Conservation (phyloP, 2,888 invertebrate genomes). For the Neuroscelio doddi region DNA sequence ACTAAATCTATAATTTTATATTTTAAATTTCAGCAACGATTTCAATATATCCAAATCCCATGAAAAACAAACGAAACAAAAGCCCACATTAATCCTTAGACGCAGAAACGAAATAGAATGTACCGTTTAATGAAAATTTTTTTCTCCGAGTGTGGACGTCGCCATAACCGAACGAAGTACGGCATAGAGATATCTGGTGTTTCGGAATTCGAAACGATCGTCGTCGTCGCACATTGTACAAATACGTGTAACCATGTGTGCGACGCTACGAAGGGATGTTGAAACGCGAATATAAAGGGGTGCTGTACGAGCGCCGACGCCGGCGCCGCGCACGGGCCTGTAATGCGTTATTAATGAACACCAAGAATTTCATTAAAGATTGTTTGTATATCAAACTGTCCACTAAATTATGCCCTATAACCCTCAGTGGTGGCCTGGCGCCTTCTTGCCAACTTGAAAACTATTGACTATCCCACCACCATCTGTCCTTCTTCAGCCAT, state of each 20-base stretch:
- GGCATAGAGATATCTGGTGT: slow-evolving; percentile 50
- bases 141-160: slow-evolving; percentile 44
- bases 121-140: slow-evolving; percentile 48
- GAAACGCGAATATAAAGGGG: slow-evolving; percentile 53
- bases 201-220: slow-evolving; percentile 54
- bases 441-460: slow-evolving; percentile 64
- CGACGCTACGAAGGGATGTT: slow-evolving; percentile 38
- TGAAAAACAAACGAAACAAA: slow-evolving; percentile 35
- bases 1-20: not conserved
- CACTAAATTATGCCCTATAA: slow-evolving; percentile 75
- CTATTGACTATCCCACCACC: slow-evolving; percentile 61
- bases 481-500: not conserved
- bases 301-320: slow-evolving; percentile 38
- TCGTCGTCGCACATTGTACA: slow-evolving; percentile 45
- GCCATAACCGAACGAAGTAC: slow-evolving; percentile 41
- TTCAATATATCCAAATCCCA: not conserved
- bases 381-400: slow-evolving; percentile 78
- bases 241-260: slow-evolving; percentile 44
- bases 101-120: slow-evolving; percentile 40
- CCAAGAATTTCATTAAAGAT: slow-evolving; percentile 80
- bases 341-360: slow-evolving; percentile 81
- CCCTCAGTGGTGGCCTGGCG: slow-evolving; percentile 59
- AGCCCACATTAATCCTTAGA: slow-evolving; percentile 45
- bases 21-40: not conserved
- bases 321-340: slow-evolving; percentile 63